Evolutionary conservation across 2,888 invertebrate genomes (phyloP).

Genomic region (Brachyptera putata): DNA sequence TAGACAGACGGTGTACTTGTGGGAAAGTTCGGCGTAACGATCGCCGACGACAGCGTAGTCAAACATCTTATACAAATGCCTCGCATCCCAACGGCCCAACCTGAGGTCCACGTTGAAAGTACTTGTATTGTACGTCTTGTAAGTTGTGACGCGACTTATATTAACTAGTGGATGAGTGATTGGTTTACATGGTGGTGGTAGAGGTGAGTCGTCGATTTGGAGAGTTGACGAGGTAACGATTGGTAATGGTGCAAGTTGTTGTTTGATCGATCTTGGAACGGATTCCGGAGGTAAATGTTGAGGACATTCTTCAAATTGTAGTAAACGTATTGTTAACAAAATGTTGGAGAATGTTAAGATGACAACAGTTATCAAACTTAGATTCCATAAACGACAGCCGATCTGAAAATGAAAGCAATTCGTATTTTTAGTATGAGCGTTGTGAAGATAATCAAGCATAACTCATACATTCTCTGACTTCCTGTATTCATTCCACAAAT

Average conservation of each 20-base stretch:
- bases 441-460: too few relatives aligned
- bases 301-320: constrained; percentile 47
- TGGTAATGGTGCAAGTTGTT: constrained; percentile 31
- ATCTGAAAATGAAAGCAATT: constrained; percentile 37
- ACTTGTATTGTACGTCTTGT: constrained; percentile 32
- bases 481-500: too few relatives aligned
- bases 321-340: constrained; percentile 54
- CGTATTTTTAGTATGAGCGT: too few relatives aligned
- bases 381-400: constrained; percentile 61
- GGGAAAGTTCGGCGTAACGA: constrained; percentile 56
- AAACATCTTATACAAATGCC: constrained; percentile 64
- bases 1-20: constrained; percentile 61
- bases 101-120: constrained; percentile 56
- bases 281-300: constrained; percentile 23
- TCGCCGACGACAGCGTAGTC: constrained; percentile 69
- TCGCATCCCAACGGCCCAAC: constrained; percentile 70
- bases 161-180: too few relatives aligned
- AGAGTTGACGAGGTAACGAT: constrained; percentile 36
- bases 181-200: constrained; percentile 23
- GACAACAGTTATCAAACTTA: constrained; percentile 60
- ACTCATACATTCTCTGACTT: too few relatives aligned
- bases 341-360: constrained; percentile 62
- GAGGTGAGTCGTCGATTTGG: constrained; percentile 25
- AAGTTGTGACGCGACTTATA: neutral
- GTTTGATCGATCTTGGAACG: constrained; percentile 32